phyloP scores from a whole-genome alignment of 2,888 invertebrate genomes.

The Cephus pygmeus region DNA sequence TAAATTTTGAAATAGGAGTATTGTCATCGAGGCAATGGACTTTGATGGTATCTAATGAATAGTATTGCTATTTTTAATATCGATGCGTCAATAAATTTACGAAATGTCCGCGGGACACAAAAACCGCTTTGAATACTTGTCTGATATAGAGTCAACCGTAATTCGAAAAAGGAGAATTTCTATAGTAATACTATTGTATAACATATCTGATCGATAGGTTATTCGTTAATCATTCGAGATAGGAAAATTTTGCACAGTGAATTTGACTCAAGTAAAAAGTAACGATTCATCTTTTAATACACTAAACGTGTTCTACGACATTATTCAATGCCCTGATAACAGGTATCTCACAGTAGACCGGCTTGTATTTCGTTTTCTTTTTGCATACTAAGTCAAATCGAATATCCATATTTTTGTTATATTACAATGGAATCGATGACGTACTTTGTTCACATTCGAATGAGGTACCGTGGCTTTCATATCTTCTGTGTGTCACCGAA shows the following conservation, averaged over 20 bases:
- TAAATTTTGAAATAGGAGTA: not conserved
- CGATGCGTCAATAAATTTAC: too few relatives aligned
- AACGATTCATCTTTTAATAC: not conserved
- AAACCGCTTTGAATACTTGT: not conserved
- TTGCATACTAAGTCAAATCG: too few relatives aligned
- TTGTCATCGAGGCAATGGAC: not conserved
- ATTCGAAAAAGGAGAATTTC: not conserved
- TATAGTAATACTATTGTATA: not conserved
- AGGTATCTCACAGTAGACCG: not conserved
- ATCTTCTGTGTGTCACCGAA: constrained; percentile 16
- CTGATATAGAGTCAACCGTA: not conserved
- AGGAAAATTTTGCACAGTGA: not conserved
- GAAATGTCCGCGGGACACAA: not conserved
- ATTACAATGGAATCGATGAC: not conserved
- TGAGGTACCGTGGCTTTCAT: not conserved
- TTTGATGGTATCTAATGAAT: not conserved
- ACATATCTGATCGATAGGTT: not conserved
- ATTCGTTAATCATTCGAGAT: not conserved
- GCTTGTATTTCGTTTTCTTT: too few relatives aligned
- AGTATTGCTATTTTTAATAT: not conserved
- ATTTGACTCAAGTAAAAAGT: not conserved
- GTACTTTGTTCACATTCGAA: not conserved
- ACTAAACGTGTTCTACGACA: not conserved
- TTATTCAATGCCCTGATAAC: not conserved
- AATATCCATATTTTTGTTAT: not conserved